A percentile compares a stretch with the other conserved stretches of the same genome.
These are phyloP conservation scores for Leiothrix lutea DNA, from an alignment of 2,113 vertebrate genomes.

Conservation along the genomic window DNA sequence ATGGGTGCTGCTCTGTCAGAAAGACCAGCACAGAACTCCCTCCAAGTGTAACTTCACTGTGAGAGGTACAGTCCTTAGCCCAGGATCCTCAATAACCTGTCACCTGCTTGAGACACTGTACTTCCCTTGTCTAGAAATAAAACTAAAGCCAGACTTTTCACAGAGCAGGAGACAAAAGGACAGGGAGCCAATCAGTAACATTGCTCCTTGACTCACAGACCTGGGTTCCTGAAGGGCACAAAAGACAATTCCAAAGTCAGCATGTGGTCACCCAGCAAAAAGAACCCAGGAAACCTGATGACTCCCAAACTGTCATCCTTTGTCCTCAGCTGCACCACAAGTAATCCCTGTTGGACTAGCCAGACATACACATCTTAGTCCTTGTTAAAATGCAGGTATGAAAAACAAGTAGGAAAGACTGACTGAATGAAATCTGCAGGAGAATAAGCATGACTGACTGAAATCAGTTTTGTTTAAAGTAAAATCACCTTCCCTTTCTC, in stretches of 20 bases:
- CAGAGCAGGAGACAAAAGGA: neutral
- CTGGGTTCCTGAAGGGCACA: neutral
- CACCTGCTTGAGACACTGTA: neutral
- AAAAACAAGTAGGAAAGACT: neutral
- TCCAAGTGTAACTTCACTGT: neutral
- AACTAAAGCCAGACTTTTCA: neutral
- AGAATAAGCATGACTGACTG: neutral
- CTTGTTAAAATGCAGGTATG: neutral
- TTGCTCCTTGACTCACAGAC: neutral
- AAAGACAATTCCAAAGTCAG: neutral
- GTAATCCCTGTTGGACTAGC: neutral
- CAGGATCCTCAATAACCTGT: neutral
- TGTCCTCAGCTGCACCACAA: neutral
- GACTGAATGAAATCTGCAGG: neutral
- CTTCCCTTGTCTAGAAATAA: neutral
- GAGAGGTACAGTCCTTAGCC: neutral
- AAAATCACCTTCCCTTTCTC: neutral
- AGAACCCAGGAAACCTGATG: neutral
- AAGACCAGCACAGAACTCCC: neutral
- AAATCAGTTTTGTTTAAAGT: neutral
- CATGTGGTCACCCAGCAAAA: neutral
- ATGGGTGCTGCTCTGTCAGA: neutral
- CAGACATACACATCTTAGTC: neutral
- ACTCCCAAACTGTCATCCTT: neutral
- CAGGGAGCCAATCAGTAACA: neutral